phyloP scores from a whole-genome alignment of 2,113 vertebrate genomes.

The Arenaria interpres region DNA sequence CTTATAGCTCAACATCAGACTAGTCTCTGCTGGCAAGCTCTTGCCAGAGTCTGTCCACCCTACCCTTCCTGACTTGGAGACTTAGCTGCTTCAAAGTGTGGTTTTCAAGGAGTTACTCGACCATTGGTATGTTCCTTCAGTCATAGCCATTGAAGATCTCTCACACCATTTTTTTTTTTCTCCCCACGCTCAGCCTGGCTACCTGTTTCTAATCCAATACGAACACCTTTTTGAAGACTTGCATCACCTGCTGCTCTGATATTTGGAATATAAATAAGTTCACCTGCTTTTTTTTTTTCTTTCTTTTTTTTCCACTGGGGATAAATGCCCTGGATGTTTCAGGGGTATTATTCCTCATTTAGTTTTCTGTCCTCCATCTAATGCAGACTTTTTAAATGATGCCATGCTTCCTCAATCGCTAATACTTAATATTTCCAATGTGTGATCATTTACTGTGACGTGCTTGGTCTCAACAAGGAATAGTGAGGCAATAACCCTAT shows the following conservation, averaged over 20 bases:
- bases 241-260: neutral
- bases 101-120: neutral
- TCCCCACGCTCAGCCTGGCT: neutral
- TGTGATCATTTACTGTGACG: neutral
- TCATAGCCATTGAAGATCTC: neutral
- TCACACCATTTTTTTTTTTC: neutral
- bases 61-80: neutral
- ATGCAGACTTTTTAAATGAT: neutral
- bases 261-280: neutral
- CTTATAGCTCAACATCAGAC: neutral
- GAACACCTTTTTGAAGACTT: neutral
- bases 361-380: neutral
- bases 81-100: neutral
- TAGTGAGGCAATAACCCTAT: fast-evolving
- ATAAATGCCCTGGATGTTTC: neutral
- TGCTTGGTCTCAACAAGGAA: neutral
- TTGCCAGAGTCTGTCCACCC: neutral
- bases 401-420: neutral
- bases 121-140: neutral
- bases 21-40: neutral
- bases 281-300: neutral
- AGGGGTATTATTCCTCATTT: neutral
- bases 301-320: neutral
- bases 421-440: neutral
- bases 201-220: neutral